These are phyloP conservation scores for Anisognathus igniventris DNA, from an alignment of 2,797 vertebrate species.

Conservation along the genomic window DNA sequence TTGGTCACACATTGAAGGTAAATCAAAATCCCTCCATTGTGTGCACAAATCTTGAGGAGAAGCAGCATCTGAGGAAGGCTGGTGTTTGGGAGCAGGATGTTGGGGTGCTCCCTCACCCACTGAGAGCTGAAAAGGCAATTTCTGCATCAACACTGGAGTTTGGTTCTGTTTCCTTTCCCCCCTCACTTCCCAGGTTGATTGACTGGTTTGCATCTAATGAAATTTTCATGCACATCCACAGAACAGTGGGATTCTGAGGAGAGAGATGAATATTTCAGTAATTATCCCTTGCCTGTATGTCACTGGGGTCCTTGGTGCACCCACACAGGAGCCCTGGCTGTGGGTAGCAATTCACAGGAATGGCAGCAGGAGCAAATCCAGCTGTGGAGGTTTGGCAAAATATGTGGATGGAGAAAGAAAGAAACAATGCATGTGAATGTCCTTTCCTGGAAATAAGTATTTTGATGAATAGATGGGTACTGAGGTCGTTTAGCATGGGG, in stretches of 20 bases:
- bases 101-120: fast-evolving
- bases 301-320: not conserved
- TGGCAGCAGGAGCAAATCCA: not conserved
- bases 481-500: not conserved
- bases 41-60: not conserved
- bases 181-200: not conserved
- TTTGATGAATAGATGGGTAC: not conserved
- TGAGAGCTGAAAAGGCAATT: not conserved
- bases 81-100: fast-evolving
- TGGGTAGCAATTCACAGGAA: not conserved
- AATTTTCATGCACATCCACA: not conserved
- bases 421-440: not conserved
- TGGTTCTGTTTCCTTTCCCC: not conserved
- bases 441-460: not conserved
- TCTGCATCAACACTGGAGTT: not conserved
- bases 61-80: not conserved
- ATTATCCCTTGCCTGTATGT: not conserved
- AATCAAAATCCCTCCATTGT: not conserved
- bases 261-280: constrained; percentile 8
- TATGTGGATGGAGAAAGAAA: not conserved
- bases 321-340: not conserved
- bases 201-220: not conserved
- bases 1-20: not conserved
- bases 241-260: not conserved
- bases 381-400: not conserved